Conservation (phyloP, 1,140 invertebrate genomes). For the Saccostrea cuccullata region DNA sequence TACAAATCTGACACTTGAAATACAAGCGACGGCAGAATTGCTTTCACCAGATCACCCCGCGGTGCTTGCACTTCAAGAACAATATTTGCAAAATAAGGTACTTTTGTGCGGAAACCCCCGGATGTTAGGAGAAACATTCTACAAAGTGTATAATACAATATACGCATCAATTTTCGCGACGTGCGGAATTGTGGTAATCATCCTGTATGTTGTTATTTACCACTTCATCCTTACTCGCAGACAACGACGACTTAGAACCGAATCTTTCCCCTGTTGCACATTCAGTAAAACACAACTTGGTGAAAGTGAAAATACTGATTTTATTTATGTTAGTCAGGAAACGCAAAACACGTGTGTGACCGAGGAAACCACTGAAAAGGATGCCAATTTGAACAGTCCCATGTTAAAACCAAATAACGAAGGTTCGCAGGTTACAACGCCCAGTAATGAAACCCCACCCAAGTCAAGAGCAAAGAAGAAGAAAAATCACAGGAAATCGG, state of each 20-base stretch:
- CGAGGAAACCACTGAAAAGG: neutral
- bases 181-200: conserved; percentile 65
- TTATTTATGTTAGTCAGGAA: conserved; percentile 52
- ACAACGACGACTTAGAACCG: conserved; percentile 49
- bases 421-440: neutral
- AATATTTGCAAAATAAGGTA: neutral
- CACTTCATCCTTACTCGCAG: conserved; percentile 58
- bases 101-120: neutral
- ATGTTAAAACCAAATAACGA: conserved; percentile 12
- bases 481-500: conserved; percentile 30
- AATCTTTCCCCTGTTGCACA: conserved; percentile 53
- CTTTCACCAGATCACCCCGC: neutral
- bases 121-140: conserved; percentile 44
- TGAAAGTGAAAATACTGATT: conserved; percentile 57
- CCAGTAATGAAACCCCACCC: conserved; percentile 24
- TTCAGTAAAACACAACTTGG: conserved; percentile 56
- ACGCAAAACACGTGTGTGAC: neutral
- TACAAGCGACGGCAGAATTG: neutral
- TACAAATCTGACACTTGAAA: neutral
- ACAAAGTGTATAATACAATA: conserved; percentile 60
- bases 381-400: conserved; percentile 26
- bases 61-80: neutral
- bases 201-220: conserved; percentile 68
- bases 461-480: conserved; percentile 38
- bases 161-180: conserved; percentile 66